Base-by-base conservation (phyloP, 1,140 invertebrate genomes). In the Octopus bimaculoides region DNA sequence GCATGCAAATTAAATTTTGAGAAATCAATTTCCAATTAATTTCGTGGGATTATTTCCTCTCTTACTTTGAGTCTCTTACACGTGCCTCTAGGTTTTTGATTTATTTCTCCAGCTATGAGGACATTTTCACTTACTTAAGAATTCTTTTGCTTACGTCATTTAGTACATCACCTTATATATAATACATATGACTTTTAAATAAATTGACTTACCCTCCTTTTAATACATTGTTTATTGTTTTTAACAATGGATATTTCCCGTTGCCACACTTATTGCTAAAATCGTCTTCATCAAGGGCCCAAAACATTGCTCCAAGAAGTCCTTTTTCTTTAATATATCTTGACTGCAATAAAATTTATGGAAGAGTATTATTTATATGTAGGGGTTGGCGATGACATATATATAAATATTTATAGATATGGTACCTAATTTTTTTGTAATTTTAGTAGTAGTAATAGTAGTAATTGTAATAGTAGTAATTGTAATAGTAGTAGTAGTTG, bases 251-350 rank as follows among this genome's bases (percentile, higher is more conserved):
- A 90, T 95, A 98, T 87, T 95, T 96, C 52, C 95, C 95, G 71
- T 93, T 94, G n/a, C 96, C 96, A 88, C 97, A 98, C 8, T 92
- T 92, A 55, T 96, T 97, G 81, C 92, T 91, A 91, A 98, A 98
- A 89, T 99, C 97, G 85, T 99, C 97, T 95, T 98, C 97, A 86
- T 98, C 97, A 0, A 98, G 92, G 0, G 96, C 96, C 97, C 97
- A 99, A 0, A 97, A 94, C 96, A 98, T 98, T 41, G 96, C 96
- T 8, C 98, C 98, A 52, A 94, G 97, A 86, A 94, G 97, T 17
- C 94, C 94, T 78, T 95, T 95, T 73, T 95, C 93, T 85, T 96
- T 96, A 56, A 98, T 92, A 96, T 96, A 99, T 17, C 93, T 94
- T 95, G 96, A 89, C 88, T 86, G 79, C 20, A 26, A 78, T 73